These are phyloP conservation scores for Pagrus major DNA, from an alignment of 2,113 vertebrate species.

Conservation along the genomic window DNA sequence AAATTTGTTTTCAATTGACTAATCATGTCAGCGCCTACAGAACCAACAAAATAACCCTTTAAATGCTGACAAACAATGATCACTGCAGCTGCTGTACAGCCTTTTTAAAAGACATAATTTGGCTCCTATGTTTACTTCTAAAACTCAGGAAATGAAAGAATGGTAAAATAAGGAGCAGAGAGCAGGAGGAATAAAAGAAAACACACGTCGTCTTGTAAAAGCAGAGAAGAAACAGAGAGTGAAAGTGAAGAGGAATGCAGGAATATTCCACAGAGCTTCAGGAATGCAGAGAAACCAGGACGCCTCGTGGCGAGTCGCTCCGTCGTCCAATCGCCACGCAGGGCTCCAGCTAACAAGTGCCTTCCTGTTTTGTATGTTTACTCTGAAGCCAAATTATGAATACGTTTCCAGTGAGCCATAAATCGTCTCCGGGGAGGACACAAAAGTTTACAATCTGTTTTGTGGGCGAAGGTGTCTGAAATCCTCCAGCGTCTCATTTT, in stretches of 20 bases:
- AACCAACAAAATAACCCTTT: no score
- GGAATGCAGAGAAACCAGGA: slow-evolving; percentile 77
- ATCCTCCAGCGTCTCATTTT: neutral
- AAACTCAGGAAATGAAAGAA: neutral
- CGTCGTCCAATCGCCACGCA: slow-evolving; percentile 56
- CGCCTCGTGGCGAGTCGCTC: slow-evolving; percentile 38
- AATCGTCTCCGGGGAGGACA: neutral
- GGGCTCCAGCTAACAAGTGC: slow-evolving; percentile 46
- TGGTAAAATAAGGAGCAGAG: neutral
- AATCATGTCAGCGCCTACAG: neutral
- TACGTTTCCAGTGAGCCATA: neutral
- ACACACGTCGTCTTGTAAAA: neutral
- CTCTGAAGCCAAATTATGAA: slow-evolving; percentile 18
- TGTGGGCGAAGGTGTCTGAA: neutral
- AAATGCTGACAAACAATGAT: neutral
- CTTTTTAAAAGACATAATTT: no score
- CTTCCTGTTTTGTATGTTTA: slow-evolving; percentile 53
- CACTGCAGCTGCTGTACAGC: neutral
- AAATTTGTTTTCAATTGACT: no score
- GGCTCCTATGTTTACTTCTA: neutral
- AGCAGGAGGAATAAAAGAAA: neutral
- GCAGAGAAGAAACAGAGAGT: neutral
- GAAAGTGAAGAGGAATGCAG: slow-evolving; percentile 49
- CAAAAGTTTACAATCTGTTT: neutral
- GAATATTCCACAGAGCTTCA: slow-evolving; percentile 65